Evolutionary conservation across 1,140 invertebrate species (phyloP).

Genomic region (Lepidurus couesii): DNA sequence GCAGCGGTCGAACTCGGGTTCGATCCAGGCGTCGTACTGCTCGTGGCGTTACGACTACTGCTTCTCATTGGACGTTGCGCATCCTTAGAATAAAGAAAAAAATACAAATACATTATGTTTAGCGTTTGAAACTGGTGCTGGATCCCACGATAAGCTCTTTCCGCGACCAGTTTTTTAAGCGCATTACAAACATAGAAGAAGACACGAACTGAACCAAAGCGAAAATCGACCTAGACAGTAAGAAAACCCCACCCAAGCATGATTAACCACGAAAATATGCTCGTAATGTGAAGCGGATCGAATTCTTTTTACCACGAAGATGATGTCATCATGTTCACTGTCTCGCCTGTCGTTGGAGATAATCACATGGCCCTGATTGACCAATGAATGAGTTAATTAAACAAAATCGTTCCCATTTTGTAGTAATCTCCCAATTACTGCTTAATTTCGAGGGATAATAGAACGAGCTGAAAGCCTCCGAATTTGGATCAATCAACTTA

Average conservation of each 20-base stretch:
- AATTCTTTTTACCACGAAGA: conserved; percentile 29
- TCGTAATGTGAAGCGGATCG: not conserved
- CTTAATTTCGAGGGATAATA: not conserved
- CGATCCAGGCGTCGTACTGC: not conserved
- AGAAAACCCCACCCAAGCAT: not conserved
- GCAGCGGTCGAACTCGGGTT: conserved; percentile 6
- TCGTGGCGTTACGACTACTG: not conserved
- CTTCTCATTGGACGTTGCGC: conserved; percentile 19
- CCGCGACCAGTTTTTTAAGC: not conserved
- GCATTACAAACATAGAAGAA: not conserved
- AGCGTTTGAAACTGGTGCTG: not conserved
- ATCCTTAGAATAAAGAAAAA: not conserved
- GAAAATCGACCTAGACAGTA: not conserved
- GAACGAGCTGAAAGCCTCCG: not conserved
- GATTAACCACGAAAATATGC: not conserved
- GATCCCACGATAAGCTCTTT: not conserved
- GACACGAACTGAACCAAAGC: not conserved
- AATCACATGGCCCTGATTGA: conserved; percentile 33
- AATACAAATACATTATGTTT: not conserved
- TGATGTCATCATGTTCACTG: conserved; percentile 27
- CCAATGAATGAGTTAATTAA: conserved; percentile 18
- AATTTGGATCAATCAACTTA: conserved; percentile 37
- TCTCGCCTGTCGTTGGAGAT: conserved; percentile 29
- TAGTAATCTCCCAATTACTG: not conserved
- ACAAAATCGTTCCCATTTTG: not conserved